Evolutionary conservation across 30 jellyfish, hydroid and myxozoan genomes (phyloP).

Genomic region (Turritopsis dohrnii): DNA sequence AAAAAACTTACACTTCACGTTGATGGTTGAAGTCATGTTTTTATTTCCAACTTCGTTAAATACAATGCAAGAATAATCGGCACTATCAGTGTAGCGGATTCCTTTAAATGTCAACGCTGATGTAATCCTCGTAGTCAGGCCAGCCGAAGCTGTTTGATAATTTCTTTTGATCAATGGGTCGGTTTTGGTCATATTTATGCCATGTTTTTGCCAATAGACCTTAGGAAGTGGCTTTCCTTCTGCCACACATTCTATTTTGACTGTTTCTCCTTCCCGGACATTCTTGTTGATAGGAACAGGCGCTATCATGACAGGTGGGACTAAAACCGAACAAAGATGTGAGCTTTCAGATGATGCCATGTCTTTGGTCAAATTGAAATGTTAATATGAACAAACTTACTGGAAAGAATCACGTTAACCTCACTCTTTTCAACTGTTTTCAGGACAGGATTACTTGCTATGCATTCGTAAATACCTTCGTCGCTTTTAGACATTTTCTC

Average conservation of each 20-base stretch:
- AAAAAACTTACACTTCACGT: conserved; percentile 21
- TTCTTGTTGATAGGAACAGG: conserved; percentile 18
- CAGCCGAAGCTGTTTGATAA: background rate
- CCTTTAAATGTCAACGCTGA: conserved; percentile 16
- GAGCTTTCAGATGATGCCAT: background rate
- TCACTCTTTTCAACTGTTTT: conserved; percentile 6
- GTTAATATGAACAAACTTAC: conserved; percentile 21
- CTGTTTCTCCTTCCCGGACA: conserved; percentile 26
- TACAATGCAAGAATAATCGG: conserved; percentile 57
- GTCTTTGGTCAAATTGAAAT: background rate
- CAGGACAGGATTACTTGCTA: conserved; percentile 48
- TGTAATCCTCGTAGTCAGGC: background rate
- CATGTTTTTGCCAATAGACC: conserved; percentile 45
- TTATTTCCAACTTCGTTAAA: conserved; percentile 52
- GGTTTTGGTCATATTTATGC: conserved; percentile 21
- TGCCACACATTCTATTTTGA: conserved; percentile 20
- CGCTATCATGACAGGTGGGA: conserved; percentile 11
- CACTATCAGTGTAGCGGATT: conserved; percentile 53
- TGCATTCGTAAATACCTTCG: conserved; percentile 74
- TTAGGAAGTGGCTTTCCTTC: conserved; percentile 35
- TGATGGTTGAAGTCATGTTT: background rate
- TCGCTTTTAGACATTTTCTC: conserved; percentile 29
- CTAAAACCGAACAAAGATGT: conserved; percentile 16
- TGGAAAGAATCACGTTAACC: conserved; percentile 20
- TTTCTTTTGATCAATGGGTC: background rate